Base-by-base conservation (phyloP, 2,888 invertebrate species). In the Chloroclysta siterata region DNA sequence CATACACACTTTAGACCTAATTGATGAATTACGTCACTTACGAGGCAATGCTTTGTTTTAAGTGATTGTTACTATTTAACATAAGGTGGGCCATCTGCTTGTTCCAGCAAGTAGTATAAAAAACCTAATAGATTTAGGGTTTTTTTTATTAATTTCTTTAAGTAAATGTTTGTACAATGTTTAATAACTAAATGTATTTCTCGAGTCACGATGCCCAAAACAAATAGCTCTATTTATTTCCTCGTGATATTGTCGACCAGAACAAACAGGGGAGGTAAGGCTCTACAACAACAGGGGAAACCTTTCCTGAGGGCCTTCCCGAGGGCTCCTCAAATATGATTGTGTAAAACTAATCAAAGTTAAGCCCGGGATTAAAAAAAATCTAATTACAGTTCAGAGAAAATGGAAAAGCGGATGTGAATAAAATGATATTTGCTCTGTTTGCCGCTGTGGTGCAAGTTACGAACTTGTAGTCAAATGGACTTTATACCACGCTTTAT, bases 381-480 rank as follows among this genome's bases (percentile, higher is more conserved):
- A 73, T 70, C 65, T 77, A 76, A 76, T 77, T 78, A 76, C 64
- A 70, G 73, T 74, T 72, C 72, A 73, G 74, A 76, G 69, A 78
- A 81, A 82, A 76, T 74, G 72, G 75, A 69, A 80, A 75, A 69
- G 73, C 71, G 78, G 75, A 82, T 80, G 73, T 80, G 78, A 80
- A 77, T 80, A 71, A 79, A 82, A 83, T 83, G 75, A 83, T 85
- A 82, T 87, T 83, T 84, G 79, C 76, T 78, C 78, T 79, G 72
- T 76, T 65, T 70, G 66, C 50, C 53, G 44, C 53, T 22, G 46
- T 63, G 76, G 77, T 60, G 5, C 61, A 78, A 79, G 70, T 64
- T 50, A 55, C 2, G 53, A 63, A 48, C 58, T 28, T 17, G 7
- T 1, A 17, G 11, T 22, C 44, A 3, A 15, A n/a, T 28, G 46